Evolutionary conservation across 1,140 invertebrate genomes (phyloP).

Genomic region (Saccostrea echinata): DNA sequence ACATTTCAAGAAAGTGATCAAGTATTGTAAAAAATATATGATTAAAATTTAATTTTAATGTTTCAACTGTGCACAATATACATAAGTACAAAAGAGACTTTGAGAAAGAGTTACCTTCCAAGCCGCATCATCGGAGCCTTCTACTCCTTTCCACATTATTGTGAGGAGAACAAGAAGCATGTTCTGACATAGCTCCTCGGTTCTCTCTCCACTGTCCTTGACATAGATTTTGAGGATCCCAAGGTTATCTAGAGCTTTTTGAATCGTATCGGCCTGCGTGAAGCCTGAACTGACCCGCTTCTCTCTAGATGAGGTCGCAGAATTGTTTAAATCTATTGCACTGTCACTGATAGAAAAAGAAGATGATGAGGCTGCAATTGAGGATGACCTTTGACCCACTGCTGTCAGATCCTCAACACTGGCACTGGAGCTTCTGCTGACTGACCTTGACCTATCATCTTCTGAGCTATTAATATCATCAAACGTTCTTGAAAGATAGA

Average conservation of each 20-base stretch:
- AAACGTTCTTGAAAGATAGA: constrained; percentile 64
- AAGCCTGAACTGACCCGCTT: constrained; percentile 50
- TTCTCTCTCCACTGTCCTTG: constrained; percentile 78
- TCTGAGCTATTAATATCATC: constrained; percentile 61
- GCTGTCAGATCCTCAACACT: constrained; percentile 75
- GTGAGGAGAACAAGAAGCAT: constrained; percentile 83
- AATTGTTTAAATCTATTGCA: constrained; percentile 56
- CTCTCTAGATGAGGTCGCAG: constrained; percentile 3
- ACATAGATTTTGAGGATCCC: constrained; percentile 68
- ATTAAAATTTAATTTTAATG: no score
- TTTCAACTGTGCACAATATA: no score
- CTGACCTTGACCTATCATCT: constrained; percentile 55
- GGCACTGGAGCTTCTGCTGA: constrained; percentile 75
- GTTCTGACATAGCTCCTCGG: constrained; percentile 83
- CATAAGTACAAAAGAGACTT: neutral
- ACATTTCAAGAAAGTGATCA: no score
- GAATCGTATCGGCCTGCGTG: constrained; percentile 63
- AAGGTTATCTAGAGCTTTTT: constrained; percentile 69
- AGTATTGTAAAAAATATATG: no score
- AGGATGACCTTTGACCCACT: constrained; percentile 57
- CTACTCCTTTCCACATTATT: constrained; percentile 84
- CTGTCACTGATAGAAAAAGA: constrained; percentile 66
- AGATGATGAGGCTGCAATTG: constrained; percentile 48
- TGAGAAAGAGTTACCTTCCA: constrained; percentile 81
- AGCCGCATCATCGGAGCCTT: constrained; percentile 82